Evolutionary conservation across 2,888 invertebrate genomes (phyloP).

Genomic region (Cacoxenus indagator): DNA sequence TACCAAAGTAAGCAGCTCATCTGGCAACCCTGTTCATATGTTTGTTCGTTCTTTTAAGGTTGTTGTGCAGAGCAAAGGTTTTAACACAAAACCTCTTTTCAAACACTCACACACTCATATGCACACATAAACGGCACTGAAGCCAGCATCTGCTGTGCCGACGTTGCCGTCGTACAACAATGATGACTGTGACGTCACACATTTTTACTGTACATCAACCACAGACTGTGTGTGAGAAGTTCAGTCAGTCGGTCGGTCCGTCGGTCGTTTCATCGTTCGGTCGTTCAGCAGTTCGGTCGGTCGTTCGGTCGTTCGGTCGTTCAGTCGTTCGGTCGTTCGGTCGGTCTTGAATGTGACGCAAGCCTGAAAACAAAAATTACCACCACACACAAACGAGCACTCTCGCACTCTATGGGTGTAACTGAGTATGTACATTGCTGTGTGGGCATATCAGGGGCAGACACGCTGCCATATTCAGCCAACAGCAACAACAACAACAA

Average conservation of each 20-base stretch:
- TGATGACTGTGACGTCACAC: slow-evolving; percentile 2
- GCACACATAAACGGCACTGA: background rate
- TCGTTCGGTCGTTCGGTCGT: too few relatives aligned
- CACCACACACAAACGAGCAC: background rate
- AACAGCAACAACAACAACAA: background rate
- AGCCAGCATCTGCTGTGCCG: slow-evolving; percentile 13
- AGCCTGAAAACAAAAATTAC: background rate
- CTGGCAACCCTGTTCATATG: background rate
- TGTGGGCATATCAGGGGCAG: background rate
- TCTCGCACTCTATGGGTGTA: background rate
- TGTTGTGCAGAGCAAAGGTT: background rate
- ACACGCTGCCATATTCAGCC: background rate
- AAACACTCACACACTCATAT: background rate
- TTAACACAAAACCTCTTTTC: slow-evolving; percentile 2
- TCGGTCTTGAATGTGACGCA: background rate
- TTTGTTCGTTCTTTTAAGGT: background rate
- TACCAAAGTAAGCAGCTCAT: too few relatives aligned
- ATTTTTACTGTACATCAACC: background rate
- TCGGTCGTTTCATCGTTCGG: too few relatives aligned
- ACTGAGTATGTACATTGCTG: background rate
- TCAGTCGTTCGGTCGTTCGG: too few relatives aligned
- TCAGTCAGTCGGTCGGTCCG: too few relatives aligned
- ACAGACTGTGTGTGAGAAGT: background rate
- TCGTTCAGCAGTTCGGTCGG: too few relatives aligned
- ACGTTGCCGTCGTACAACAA: background rate